These are phyloP conservation scores for Platalea minor DNA, from an alignment of 2,797 vertebrate genomes.

Conservation along the genomic window DNA sequence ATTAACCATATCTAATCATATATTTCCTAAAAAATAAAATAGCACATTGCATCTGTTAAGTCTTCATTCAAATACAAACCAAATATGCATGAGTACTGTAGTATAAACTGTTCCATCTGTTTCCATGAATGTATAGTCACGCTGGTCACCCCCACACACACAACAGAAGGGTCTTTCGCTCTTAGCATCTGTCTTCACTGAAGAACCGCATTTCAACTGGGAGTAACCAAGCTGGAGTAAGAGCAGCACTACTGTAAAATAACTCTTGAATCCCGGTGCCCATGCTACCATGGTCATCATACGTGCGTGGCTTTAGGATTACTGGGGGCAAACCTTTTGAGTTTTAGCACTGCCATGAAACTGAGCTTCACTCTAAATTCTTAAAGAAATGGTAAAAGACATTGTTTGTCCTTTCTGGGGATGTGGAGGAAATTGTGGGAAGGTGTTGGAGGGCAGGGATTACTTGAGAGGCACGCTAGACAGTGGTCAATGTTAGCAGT, in stretches of 20 bases:
- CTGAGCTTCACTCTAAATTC: not conserved
- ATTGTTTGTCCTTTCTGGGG: not conserved
- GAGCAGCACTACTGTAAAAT: not conserved
- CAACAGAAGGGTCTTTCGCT: constrained; percentile 49
- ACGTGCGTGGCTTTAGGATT: accelerated
- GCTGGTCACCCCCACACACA: constrained; percentile 17
- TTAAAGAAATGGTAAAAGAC: not conserved
- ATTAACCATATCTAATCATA: constrained; percentile 59
- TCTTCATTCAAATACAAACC: constrained; percentile 54
- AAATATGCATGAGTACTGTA: constrained; percentile 58
- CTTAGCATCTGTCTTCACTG: constrained; percentile 38
- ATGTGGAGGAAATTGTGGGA: not conserved
- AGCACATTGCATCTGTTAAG: constrained; percentile 60
- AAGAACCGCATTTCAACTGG: constrained; percentile 5
- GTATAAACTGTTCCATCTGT: constrained; percentile 66
- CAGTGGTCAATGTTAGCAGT: not conserved
- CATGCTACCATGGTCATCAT: not conserved
- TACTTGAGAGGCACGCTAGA: not conserved
- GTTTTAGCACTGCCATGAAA: not conserved
- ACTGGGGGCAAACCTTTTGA: not conserved
- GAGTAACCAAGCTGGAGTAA: not conserved
- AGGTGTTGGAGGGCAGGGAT: not conserved
- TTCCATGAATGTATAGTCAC: constrained; percentile 42
- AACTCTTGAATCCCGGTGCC: not conserved
- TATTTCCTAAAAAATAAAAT: constrained; percentile 64